phyloP scores from a whole-genome alignment of 2,888 invertebrate genomes.

The Linyphia triangularis region DNA sequence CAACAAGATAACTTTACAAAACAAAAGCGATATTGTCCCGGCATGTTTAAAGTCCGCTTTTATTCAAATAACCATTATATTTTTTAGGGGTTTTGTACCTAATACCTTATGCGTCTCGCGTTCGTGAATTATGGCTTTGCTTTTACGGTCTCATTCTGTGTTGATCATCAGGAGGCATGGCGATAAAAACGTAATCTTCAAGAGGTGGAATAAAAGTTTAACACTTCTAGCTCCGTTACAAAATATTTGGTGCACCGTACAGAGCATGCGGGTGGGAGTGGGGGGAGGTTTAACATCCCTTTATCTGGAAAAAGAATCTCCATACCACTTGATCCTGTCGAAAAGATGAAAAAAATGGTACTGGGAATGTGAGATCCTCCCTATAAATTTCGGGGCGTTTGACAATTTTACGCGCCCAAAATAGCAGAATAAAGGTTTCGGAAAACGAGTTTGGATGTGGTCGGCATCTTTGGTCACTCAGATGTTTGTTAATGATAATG shows the following conservation, averaged over 20 bases:
- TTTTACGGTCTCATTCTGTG: background rate
- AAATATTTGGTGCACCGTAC: conserved; percentile 13
- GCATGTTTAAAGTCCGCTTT: background rate
- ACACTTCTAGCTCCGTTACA: conserved; percentile 20
- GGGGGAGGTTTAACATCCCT: conserved; percentile 45
- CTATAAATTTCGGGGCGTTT: conserved; percentile 55
- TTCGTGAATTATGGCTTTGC: conserved; percentile 46
- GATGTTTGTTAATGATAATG: no score
- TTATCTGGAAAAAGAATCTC: conserved; percentile 64
- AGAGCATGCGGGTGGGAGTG: background rate
- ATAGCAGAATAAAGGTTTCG: background rate
- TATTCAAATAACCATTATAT: conserved; percentile 28
- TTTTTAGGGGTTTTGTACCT: conserved; percentile 4
- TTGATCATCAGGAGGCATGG: conserved; percentile 33
- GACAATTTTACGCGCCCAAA: conserved; percentile 55
- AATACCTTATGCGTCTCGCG: conserved; percentile 36
- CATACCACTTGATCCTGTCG: conserved; percentile 68
- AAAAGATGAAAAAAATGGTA: conserved; percentile 41
- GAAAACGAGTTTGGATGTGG: background rate
- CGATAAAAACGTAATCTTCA: conserved; percentile 57
- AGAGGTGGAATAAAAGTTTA: conserved; percentile 56
- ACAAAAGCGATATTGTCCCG: background rate
- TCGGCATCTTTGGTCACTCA: conserved; percentile 33
- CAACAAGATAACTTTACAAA: background rate
- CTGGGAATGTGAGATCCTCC: conserved; percentile 28